Evolutionary conservation across 2,888 invertebrate species (phyloP).

Genomic region (Rhagonycha lutea): DNA sequence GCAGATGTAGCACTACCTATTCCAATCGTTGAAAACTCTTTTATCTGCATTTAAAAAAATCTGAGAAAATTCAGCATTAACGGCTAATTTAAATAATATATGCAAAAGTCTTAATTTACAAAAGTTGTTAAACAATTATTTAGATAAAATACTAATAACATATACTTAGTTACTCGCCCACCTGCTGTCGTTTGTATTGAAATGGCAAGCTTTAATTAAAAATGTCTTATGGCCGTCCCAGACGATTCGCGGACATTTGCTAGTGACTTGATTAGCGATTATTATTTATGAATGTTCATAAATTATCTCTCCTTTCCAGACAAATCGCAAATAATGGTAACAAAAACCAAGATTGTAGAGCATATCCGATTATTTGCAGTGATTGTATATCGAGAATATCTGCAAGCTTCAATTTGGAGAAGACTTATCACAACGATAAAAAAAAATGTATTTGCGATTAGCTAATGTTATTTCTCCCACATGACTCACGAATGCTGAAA

Average conservation of each 20-base stretch:
- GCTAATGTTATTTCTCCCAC: neutral
- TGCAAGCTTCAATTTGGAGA: neutral
- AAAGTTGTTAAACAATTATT: constrained; percentile 9
- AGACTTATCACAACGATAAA: neutral
- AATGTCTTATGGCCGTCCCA: neutral
- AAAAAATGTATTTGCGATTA: neutral
- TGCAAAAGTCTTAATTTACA: neutral
- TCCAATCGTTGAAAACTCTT: no score
- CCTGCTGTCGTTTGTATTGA: neutral
- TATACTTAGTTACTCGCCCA: constrained; percentile 2
- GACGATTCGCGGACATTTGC: neutral
- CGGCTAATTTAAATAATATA: neutral
- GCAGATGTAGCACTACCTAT: no score
- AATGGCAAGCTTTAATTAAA: neutral
- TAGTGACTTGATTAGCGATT: neutral
- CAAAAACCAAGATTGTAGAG: neutral
- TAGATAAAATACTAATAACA: constrained; percentile 1
- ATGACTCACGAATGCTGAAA: neutral
- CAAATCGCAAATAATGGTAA: neutral
- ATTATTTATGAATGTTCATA: neutral
- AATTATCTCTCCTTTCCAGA: neutral
- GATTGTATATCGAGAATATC: neutral
- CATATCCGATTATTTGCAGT: neutral
- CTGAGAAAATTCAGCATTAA: no score
- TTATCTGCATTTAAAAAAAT: no score